These are phyloP conservation scores for Trachelus troglodyta DNA, from an alignment of 2,888 invertebrate species.

Conservation along the genomic window DNA sequence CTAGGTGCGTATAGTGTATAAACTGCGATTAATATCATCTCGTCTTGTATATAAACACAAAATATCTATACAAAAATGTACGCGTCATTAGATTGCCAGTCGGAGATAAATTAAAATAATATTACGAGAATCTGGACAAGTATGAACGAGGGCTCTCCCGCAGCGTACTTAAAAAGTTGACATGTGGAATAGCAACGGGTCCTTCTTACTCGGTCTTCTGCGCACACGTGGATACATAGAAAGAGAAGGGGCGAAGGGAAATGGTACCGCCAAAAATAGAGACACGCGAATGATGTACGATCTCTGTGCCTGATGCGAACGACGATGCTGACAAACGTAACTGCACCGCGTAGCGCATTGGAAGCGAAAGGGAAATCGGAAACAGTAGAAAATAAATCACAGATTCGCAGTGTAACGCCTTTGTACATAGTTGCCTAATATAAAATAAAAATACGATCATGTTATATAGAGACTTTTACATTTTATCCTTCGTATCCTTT, in stretches of 20 bases:
- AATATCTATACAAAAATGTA: background rate
- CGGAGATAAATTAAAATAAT: background rate
- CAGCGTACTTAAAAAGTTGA: background rate
- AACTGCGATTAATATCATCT: background rate
- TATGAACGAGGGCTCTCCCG: background rate
- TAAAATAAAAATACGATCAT: slow-evolving; percentile 34
- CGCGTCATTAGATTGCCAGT: background rate
- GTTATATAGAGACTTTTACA: background rate
- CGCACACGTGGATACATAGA: background rate
- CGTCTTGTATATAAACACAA: background rate
- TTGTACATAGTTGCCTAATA: slow-evolving; percentile 53
- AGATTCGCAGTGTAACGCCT: slow-evolving; percentile 37
- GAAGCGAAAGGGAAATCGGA: background rate
- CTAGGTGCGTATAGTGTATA: background rate
- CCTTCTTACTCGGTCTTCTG: background rate
- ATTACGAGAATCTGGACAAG: background rate
- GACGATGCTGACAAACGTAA: background rate
- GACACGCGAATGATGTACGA: background rate
- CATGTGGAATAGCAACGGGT: background rate
- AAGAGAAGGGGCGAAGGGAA: background rate
- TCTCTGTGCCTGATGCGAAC: background rate
- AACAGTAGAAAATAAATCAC: background rate
- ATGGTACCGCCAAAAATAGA: background rate
- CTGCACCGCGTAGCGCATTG: background rate
- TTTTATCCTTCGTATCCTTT: slow-evolving; percentile 11